These are phyloP conservation scores for Athalia cordata DNA, from an alignment of 2,888 invertebrate species.

Conservation along the genomic window DNA sequence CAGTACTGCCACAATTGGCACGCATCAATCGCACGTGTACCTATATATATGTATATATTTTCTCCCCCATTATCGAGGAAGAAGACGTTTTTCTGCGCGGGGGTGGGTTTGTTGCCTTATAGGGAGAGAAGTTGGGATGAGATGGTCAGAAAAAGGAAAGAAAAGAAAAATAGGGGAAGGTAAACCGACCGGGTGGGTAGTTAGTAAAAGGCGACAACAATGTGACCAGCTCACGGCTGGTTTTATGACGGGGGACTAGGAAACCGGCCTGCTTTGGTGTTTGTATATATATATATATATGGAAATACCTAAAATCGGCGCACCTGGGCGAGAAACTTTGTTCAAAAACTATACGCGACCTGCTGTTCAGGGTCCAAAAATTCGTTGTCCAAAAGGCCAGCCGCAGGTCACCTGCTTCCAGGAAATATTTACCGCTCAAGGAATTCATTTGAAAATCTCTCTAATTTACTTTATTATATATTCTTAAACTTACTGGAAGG, in stretches of 20 bases:
- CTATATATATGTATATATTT: too few relatives aligned
- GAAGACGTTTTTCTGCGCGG: too few relatives aligned
- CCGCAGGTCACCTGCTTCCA: conserved; percentile 50
- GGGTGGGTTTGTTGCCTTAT: neutral
- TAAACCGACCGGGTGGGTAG: conserved; percentile 50
- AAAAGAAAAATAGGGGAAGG: neutral
- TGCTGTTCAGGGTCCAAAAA: neutral
- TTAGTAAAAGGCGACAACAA: conserved; percentile 64
- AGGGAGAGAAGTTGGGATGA: neutral
- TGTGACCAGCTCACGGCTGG: conserved; percentile 62
- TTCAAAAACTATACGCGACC: conserved; percentile 11
- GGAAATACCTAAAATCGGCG: neutral
- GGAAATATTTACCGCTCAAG: conserved; percentile 40
- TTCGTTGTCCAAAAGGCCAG: conserved; percentile 6
- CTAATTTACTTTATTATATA: too few relatives aligned
- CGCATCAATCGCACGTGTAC: too few relatives aligned
- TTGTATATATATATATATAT: too few relatives aligned
- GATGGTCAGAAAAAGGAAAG: neutral
- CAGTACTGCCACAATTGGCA: too few relatives aligned
- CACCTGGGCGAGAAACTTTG: conserved; percentile 23
- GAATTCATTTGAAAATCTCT: too few relatives aligned
- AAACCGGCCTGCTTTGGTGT: too few relatives aligned
- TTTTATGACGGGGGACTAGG: conserved; percentile 48
- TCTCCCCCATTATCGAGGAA: too few relatives aligned
- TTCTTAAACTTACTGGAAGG: too few relatives aligned